Evolutionary conservation across 1,140 invertebrate species (phyloP).

Genomic region (Nautilus pompilius): DNA sequence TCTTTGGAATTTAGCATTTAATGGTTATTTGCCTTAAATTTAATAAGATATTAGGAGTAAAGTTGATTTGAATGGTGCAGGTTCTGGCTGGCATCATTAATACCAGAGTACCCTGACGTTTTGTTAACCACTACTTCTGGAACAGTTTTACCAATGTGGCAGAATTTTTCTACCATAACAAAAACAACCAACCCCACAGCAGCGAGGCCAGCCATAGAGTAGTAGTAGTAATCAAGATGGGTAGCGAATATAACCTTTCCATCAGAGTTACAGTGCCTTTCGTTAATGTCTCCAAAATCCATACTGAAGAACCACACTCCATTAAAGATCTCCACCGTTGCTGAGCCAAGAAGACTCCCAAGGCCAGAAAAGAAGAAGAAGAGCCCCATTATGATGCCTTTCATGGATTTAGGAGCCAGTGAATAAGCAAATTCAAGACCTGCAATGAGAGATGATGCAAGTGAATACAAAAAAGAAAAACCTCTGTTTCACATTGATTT

Average conservation of each 20-base stretch:
- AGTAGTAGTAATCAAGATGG: conserved; percentile 60
- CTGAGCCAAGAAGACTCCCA: conserved; percentile 57
- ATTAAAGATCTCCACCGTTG: conserved; percentile 44
- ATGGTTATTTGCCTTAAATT: too few relatives aligned
- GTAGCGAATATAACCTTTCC: conserved; percentile 22
- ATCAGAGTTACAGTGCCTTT: conserved; percentile 8
- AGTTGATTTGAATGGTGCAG: too few relatives aligned
- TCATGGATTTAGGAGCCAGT: conserved; percentile 58
- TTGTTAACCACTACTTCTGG: too few relatives aligned
- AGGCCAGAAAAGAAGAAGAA: conserved; percentile 59
- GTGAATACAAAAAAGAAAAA: background rate
- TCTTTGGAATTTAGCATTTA: too few relatives aligned
- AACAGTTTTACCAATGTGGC: conserved; percentile 12
- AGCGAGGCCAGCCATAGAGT: conserved; percentile 56
- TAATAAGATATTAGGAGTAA: too few relatives aligned
- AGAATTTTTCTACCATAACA: conserved; percentile 31
- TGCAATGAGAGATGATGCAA: conserved; percentile 21
- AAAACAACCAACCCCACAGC: conserved; percentile 47
- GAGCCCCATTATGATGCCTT: conserved; percentile 60
- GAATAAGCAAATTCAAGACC: conserved; percentile 61
- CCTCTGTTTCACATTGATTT: background rate
- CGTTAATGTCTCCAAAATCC: conserved; percentile 56
- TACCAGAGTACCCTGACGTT: too few relatives aligned
- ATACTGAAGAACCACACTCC: conserved; percentile 43
- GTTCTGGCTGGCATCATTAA: too few relatives aligned